Conservation (phyloP, 2,888 invertebrate species). For the Anorthoa munda region DNA sequence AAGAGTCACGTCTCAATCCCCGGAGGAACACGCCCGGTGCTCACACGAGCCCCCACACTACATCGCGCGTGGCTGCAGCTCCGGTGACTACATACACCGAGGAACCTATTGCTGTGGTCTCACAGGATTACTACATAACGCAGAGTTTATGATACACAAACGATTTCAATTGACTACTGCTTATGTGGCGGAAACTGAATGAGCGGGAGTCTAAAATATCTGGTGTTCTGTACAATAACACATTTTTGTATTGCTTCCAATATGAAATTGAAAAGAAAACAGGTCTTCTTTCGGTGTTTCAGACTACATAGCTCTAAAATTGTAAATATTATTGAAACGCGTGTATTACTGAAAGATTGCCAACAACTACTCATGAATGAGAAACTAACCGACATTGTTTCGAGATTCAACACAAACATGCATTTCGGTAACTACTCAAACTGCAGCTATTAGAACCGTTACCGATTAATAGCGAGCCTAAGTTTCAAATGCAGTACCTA, state of each 20-base stretch:
- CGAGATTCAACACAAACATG: neutral
- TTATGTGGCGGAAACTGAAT: neutral
- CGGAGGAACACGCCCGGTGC: neutral
- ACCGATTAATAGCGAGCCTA: neutral
- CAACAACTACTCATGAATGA: slow-evolving; percentile 10
- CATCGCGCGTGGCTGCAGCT: neutral
- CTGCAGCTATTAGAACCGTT: neutral
- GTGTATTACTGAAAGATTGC: neutral
- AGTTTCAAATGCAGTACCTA: slow-evolving; percentile 2
- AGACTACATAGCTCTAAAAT: too few species aligned
- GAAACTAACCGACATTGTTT: neutral
- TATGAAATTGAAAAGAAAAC: neutral
- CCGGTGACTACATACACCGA: neutral
- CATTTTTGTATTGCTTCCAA: neutral
- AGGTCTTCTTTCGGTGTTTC: neutral
- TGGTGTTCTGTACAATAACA: neutral
- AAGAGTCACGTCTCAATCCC: neutral
- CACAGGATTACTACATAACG: too few species aligned
- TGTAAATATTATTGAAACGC: neutral
- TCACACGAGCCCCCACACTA: neutral
- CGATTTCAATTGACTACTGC: neutral
- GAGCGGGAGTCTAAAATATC: neutral
- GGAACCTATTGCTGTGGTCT: neutral
- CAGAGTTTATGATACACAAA: neutral
- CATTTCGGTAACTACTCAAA: neutral